Base-by-base conservation (phyloP, 2,113 vertebrate genomes). In the Thunnus maccoyii region DNA sequence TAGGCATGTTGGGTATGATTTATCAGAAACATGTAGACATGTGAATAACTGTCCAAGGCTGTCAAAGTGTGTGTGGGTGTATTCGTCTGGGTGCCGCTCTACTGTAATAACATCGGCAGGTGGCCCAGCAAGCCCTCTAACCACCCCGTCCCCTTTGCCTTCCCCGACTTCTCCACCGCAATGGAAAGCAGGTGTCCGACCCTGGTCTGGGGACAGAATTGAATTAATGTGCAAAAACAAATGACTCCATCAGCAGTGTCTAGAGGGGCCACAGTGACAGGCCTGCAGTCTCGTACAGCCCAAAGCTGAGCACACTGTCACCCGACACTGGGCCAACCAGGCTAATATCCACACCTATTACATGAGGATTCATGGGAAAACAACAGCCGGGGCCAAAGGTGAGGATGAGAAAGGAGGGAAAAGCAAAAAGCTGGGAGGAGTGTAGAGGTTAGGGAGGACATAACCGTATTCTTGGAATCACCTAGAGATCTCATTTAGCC, bases 211-310 rank as follows among this genome's bases (percentile, higher is more conserved):
- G 87, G 92, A 94, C 92, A 93, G 87, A 94, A 95, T 94, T 95
- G 89, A 95, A 94, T 95, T 94, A 95, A 93, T 93, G 92, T 94
- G 92, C 85, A 88, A 95, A 93, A 95, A 95, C 93, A 95, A 89
- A 95, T 95, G 94, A 95, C 94, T 94, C 91, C 94, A 95, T 95
- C 93, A 89, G 85, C 91, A 89, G 72, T 14, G 88, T 94, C 91
- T 93, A 80, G 90, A 83, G 88, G 83, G 87, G 88, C 91, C 36
- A 17, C 80, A 85, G 90, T 90, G 92, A 94, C 93, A 92, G 88
- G 90, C 89, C 84, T 77, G 84, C 81, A 85, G 88, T 79, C 87
- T 89, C 48, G 10, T 62, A 50, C 76, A 60, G 77, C 85, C 86
- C 85, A 84, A 46, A 58, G 84, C 84, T 78, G 88, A 84, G 77